Percentiles rank a stretch among this genome's conserved stretches.
Conservation (phyloP, 1,140 invertebrate species). For the Kradibia gibbosae region DNA sequence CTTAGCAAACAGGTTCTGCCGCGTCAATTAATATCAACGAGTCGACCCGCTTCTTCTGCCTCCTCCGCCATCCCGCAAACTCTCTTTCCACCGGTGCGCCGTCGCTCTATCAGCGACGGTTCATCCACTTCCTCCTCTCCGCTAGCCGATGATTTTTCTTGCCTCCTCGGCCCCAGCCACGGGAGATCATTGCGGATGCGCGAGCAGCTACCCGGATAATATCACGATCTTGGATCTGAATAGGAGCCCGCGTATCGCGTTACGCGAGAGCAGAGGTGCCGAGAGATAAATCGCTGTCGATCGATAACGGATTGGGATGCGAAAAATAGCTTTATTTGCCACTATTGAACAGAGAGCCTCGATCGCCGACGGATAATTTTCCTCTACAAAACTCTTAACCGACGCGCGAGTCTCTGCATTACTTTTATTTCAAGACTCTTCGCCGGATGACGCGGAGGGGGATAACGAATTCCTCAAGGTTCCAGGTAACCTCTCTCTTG, state of each 20-base stretch:
- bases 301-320: constrained; percentile 18
- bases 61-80: not conserved
- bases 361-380: too few species aligned
- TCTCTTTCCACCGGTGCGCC: not conserved
- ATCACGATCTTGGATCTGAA: constrained; percentile 17
- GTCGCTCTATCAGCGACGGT: not conserved
- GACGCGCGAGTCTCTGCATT: too few species aligned
- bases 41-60: not conserved
- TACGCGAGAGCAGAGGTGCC: constrained; percentile 30
- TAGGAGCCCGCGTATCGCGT: constrained; percentile 31
- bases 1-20: constrained; percentile 27
- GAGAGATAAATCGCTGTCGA: constrained; percentile 37
- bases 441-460: too few species aligned
- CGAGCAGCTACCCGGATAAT: not conserved
- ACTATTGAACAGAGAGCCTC: too few species aligned
- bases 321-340: constrained; percentile 40
- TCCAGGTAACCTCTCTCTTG: too few species aligned
- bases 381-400: too few species aligned
- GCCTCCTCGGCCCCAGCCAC: not conserved
- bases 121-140: not conserved
- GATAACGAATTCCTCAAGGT: too few species aligned
- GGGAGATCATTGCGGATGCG: not conserved
- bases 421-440: too few species aligned
- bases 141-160: constrained; percentile 4
- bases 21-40: constrained; percentile 42